phyloP scores from a whole-genome alignment of 2,888 invertebrate genomes.

The Sericinus montela region DNA sequence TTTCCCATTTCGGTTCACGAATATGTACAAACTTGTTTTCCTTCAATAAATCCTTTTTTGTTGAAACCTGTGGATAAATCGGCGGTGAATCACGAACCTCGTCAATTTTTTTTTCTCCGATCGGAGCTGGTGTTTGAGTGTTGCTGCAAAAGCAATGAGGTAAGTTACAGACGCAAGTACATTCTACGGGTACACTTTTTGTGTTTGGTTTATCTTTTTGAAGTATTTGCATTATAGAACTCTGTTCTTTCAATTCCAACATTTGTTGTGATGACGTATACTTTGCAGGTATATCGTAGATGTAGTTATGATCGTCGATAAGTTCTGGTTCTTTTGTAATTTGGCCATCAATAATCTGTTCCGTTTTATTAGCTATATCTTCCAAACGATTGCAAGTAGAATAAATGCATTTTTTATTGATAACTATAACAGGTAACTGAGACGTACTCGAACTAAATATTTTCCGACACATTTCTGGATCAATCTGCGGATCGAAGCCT shows the following conservation, averaged over 20 bases:
- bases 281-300: constrained; percentile 45
- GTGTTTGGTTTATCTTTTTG: constrained; percentile 52
- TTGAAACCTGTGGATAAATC: constrained; percentile 20
- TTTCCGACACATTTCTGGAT: constrained; percentile 51
- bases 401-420: constrained; percentile 60
- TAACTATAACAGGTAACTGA: constrained; percentile 54
- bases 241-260: constrained; percentile 48
- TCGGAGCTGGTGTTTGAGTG: constrained; percentile 13
- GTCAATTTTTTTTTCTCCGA: constrained; percentile 15
- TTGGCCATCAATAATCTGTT: constrained; percentile 42
- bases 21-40: constrained; percentile 38
- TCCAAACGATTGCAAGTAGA: constrained; percentile 62
- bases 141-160: constrained; percentile 50
- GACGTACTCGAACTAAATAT: constrained; percentile 52
- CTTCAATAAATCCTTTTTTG: constrained; percentile 38
- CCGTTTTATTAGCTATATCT: constrained; percentile 48
- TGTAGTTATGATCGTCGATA: constrained; percentile 45
- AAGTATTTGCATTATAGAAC: constrained; percentile 58
- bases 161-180: constrained; percentile 41
- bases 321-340: constrained; percentile 45
- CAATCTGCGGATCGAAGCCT: constrained; percentile 42
- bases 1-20: constrained; percentile 58
- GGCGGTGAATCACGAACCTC: neutral
- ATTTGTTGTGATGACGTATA: constrained; percentile 40
- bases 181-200: constrained; percentile 36